A percentile compares a stretch with the other conserved stretches of the same genome.
These are phyloP conservation scores for Poeciliopsis gracilis DNA, from an alignment of 2,797 vertebrate genomes.

Conservation along the genomic window DNA sequence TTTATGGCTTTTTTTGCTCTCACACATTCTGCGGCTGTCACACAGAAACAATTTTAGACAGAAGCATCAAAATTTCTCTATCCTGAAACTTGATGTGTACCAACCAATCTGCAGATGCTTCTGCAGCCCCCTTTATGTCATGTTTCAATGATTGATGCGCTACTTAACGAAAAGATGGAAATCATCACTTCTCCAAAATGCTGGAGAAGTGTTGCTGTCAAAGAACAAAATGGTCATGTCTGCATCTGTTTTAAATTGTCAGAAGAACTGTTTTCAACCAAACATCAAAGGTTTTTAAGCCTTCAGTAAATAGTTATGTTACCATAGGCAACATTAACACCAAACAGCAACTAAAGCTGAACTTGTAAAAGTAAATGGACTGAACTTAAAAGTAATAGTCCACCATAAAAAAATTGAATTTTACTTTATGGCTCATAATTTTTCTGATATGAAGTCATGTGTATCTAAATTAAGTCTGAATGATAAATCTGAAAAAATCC, in stretches of 20 bases:
- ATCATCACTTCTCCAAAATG: not conserved
- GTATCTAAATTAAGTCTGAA: not conserved
- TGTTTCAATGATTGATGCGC: not conserved
- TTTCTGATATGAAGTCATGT: constrained; percentile 5
- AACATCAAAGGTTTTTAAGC: not conserved
- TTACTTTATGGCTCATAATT: not conserved
- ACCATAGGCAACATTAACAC: constrained; percentile 2
- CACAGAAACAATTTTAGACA: not conserved
- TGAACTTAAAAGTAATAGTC: not conserved
- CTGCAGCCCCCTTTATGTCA: not conserved
- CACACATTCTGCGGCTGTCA: not conserved
- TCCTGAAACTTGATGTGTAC: not conserved
- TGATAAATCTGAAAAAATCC: not conserved
- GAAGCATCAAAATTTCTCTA: not conserved
- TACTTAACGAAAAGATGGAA: not conserved
- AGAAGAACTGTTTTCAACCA: not conserved
- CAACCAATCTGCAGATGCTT: not conserved
- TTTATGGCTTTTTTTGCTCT: not conserved
- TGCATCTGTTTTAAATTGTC: constrained; percentile 3
- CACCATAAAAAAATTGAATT: not conserved
- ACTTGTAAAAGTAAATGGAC: constrained; percentile 6
- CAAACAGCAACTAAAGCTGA: not conserved
- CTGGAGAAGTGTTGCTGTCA: not conserved
- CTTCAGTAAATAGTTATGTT: not conserved
- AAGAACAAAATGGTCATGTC: not conserved